Base-by-base conservation (phyloP, 2,113 vertebrate genomes). In the Charina bottae region DNA sequence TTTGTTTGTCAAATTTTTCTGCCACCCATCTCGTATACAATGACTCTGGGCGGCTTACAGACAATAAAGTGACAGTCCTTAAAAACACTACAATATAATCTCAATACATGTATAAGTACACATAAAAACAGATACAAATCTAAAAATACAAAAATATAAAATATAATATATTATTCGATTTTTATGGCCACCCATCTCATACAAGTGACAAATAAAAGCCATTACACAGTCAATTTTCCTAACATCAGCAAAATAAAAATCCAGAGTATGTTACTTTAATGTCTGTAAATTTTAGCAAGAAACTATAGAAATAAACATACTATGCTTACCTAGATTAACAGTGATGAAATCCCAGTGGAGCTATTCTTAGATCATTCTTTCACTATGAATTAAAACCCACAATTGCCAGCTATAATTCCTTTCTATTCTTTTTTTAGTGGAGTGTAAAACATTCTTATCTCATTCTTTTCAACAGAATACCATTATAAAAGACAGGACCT, bases 371-470 rank as follows among this genome's bases (percentile, higher is more conserved):
- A 53, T 78, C 54, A 59, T 83, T 78, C 56, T 84, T 85, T 42
- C 42, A 33, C 55, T 60, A 56, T 56, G 84, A 90, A 87, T 87
- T 87, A 87, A 87, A 72, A 5, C 19, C 59, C 64, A 83, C n/a
- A 87, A 64, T 60, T 87, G 56, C 53, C 84, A 86, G 26, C 86
- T 91, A 56, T 19, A 64, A 60, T 89, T 84, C 64, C 60, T 92
- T 88, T 60, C 42, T 84, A 46, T 49, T 54, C 46, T 42, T 78
- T n/a, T 33, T 54, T 23, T 59, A 64, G 24, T 58, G 24, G 55
- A 42, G 54, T 59, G 53, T 89, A 86, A 91, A 78, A 91, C 89
- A 91, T 85, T 86, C n/a, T 89, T 86, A 91, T 87, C 59, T 46
- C 56, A 53, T 86, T 23, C 83, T 54, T 89, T 91, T 89, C 88